Base-by-base conservation (phyloP, 2,888 invertebrate genomes). In the Venusia cambrica region DNA sequence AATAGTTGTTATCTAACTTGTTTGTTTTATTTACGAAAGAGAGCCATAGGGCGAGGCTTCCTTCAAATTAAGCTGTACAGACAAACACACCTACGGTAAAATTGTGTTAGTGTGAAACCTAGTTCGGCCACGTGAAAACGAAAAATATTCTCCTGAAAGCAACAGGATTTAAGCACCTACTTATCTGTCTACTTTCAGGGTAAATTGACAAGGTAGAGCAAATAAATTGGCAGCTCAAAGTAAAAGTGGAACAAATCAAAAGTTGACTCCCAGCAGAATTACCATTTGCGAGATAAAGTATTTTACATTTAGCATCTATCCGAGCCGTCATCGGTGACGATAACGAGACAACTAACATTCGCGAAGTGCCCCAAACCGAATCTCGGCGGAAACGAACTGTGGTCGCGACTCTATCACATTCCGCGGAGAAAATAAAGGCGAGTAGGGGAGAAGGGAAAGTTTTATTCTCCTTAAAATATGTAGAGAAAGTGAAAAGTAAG, bases 381-480 rank as follows among this genome's bases (percentile, higher is more conserved):
- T 61, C 63, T 58, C 52, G 35, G 43, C 62, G 65, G 62, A 62
- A 62, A 59, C 57, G 51, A 60, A 55, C 53, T 59, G 57, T 49
- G 58, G 51, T 56, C 55, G 57, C 62, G 59, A 66, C 68, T 73
- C 72, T 72, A 71, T 78, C 71, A 75, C 71, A 66, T 64, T 69
- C 66, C 29, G 34, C 56, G 49, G 66, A 65, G 72, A 75, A 74
- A 77, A 79, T 78, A 77, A 73, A 75, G 68, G 64, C 70, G 58
- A 59, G 62, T 54, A 53, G 67, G 69, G 73, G 73, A 66, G 63
- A 74, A 73, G 73, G 65, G 74, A 83, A 87, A 84, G 75, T 84
- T 87, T 84, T 78, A 80, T 80, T 85, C 83, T 83, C 75, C 79
- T 85, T 87, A 83, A 87, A 87, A 87, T 87, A 88, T 88, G 87